Base-by-base conservation (phyloP, 2,888 invertebrate species). In the Cremastinae sp. region DNA sequence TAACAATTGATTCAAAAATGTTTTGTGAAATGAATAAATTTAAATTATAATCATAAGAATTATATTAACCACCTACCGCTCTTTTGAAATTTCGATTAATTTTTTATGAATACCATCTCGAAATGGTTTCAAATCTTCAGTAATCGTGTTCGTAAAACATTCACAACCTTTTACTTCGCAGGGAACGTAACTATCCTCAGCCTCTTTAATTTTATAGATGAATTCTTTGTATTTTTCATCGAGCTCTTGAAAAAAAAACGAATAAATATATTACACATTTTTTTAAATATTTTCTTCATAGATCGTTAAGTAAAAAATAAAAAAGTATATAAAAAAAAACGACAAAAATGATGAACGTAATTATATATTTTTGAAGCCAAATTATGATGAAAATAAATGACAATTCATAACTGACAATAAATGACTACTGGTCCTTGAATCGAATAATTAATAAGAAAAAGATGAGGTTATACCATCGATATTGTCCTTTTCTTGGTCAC, bases 61-160 rank as follows among this genome's bases (percentile, higher is more conserved):
- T 53, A 9, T 35, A 53, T 14, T 22, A 12, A 20, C 51, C 5
- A 73, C 75, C 74, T 78, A 88, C 89, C 85, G 87, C 7, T 74
- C 64, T 61, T 76, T 90, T 41, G 95, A 93, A 53, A 89, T 87
- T 47, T 93, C 90, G 79, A 97, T 92, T 86, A 93, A 90, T 78
- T 93, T 91, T 82, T 92, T 91, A 0, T 92, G 93, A 73, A 98
- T 95, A 49, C 97, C 97, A 51, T 87, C 85, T 82, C 92, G 90
- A 89, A 95, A 98, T 4, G 93, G 91, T 64, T 89, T 89, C 66
- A 98, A 91, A 88, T 97, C 96, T 22, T 91, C 90, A 9, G 91
- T 88, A 68, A 97, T 93, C 4, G 94, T 93, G 81, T 91, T 87
- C 68, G 89, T 88, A 85, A 93, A 92, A 84, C 96, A 96, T 59